These are phyloP conservation scores for Nemotelus nigrinus DNA, from an alignment of 2,888 invertebrate genomes.

Conservation along the genomic window DNA sequence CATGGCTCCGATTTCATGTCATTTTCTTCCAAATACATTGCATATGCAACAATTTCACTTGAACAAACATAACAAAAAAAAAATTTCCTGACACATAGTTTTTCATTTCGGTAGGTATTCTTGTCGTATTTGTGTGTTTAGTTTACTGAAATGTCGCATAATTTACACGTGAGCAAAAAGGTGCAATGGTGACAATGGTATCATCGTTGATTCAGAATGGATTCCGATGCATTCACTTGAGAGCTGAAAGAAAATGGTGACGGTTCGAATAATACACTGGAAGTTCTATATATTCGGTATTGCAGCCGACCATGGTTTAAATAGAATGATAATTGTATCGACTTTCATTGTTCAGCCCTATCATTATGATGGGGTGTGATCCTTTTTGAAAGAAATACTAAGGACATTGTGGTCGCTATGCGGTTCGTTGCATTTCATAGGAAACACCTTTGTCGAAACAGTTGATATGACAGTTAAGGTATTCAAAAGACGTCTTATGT, in stretches of 20 bases:
- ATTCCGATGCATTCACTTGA: slow-evolving; percentile 19
- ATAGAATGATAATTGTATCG: slow-evolving; percentile 42
- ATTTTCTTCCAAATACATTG: background rate
- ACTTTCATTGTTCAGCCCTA: slow-evolving; percentile 24
- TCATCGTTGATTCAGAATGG: slow-evolving; percentile 24
- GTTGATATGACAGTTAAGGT: no score
- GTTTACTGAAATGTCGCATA: slow-evolving; percentile 30
- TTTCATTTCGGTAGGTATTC: slow-evolving; percentile 25
- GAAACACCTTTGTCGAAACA: no score
- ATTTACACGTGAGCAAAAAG: slow-evolving; percentile 40
- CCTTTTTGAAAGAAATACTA: slow-evolving; percentile 24
- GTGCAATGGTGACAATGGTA: slow-evolving; percentile 37
- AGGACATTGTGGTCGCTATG: slow-evolving; percentile 1
- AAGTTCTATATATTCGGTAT: background rate
- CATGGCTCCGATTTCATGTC: background rate
- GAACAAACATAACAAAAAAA: slow-evolving; percentile 32
- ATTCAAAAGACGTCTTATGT: no score
- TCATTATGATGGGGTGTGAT: slow-evolving; percentile 44
- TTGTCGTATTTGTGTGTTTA: slow-evolving; percentile 17
- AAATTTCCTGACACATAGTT: background rate
- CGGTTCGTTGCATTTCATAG: slow-evolving; percentile 13
- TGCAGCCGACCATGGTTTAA: background rate
- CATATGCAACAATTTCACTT: slow-evolving; percentile 15
- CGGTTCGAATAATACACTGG: background rate
- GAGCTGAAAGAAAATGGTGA: background rate